Evolutionary conservation across 2,113 vertebrate genomes (phyloP).

Genomic region (Aix galericulata): DNA sequence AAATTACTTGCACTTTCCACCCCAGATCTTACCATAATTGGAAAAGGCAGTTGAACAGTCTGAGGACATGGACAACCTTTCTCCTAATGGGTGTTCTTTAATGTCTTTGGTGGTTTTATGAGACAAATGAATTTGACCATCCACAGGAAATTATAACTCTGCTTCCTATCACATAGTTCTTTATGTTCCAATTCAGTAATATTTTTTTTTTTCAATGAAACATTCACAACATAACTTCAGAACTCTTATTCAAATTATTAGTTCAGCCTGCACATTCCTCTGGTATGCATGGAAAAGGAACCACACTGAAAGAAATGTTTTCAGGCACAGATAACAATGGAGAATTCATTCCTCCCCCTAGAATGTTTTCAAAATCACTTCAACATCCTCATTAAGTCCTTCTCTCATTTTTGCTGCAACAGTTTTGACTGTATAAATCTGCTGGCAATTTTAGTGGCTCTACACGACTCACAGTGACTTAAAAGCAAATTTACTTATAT

Average conservation of each 20-base stretch:
- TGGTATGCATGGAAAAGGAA: neutral
- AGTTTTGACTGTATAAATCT: neutral
- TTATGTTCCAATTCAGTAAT: rapidly evolving
- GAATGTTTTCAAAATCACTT: neutral
- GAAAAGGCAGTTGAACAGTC: neutral
- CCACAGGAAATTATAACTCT: neutral
- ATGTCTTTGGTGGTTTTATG: neutral
- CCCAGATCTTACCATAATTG: neutral
- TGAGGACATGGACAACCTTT: neutral
- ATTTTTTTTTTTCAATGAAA: neutral
- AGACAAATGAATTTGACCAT: neutral
- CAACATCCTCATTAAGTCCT: neutral
- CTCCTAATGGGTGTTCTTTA: neutral
- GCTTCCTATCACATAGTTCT: neutral
- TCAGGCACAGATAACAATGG: neutral
- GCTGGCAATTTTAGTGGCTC: neutral
- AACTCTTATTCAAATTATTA: neutral
- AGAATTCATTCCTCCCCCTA: neutral
- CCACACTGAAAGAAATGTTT: rapidly evolving
- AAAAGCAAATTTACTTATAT: neutral
- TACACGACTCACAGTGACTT: neutral
- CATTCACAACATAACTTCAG: neutral
- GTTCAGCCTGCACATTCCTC: neutral
- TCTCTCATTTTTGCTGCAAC: neutral
- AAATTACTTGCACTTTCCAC: neutral